Base-by-base conservation (phyloP, 2,888 invertebrate species). In the Aphodius granarius region DNA sequence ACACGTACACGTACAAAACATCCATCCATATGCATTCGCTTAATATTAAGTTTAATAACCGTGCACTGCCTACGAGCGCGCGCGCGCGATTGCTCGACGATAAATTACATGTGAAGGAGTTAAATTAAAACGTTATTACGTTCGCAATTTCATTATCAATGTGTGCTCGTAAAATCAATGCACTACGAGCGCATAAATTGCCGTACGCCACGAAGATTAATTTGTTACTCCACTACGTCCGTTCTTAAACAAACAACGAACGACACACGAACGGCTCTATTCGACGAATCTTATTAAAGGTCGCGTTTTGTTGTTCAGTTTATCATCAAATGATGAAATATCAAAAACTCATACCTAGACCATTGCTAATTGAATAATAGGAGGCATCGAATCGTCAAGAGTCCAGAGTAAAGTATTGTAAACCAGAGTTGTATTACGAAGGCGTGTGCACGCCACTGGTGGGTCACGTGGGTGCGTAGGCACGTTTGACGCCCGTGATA, bases 41-140 rank as follows among this genome's bases (percentile, higher is more conserved):
- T 43, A 43, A 43, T 43, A 43, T 43, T 43, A 43, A 43, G 43
- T 43, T 43, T 43, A 43, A 43, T 43, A 43, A 43, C 43, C 43
- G 43, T 20, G 19, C 68, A 21, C 68, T 20, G 68, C 43, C 68
- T 20, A 68, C 19, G 22, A 13, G 68, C 20, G 20, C 21, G 22
- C 68, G 68, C 66, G 17, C 20, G 6, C 19, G n/a, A n/a, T 20
- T n/a, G 68, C 68, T 9, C 20, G 68, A 68, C 68, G 79, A 80
- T 80, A 80, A 80, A 79, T 79, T 78, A 77, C 78, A 76, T 76
- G 79, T 77, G 79, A 81, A 80, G 79, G 79, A 80, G 80, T 80
- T 80, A 78, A 80, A 81, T 81, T 81, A 81, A 81, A 81, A 81
- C 78, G 81, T 81, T 80, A 81, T 81, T 81, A 79, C 80, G 78